Conservation (phyloP, 2,797 vertebrate genomes). For the Anguilla obscura region DNA sequence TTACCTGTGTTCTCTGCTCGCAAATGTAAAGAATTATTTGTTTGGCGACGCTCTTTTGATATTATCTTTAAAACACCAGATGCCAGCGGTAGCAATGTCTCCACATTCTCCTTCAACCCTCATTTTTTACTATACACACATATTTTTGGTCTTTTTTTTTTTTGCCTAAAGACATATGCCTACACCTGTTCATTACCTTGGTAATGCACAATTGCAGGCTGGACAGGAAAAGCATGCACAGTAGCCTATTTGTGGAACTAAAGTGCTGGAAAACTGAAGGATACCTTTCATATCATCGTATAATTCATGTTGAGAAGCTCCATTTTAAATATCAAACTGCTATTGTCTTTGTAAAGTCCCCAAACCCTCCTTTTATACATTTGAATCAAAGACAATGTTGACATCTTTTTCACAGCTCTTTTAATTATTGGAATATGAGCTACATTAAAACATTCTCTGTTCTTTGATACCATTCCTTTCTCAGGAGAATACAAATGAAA, state of each 20-base stretch:
- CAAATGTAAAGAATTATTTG: too few species aligned
- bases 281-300: not conserved
- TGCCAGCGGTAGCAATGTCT: not conserved
- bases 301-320: not conserved
- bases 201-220: not conserved
- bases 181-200: not conserved
- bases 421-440: not conserved
- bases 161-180: not conserved
- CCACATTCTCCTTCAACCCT: not conserved
- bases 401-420: not conserved
- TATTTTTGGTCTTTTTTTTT: not conserved
- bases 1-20: too few species aligned
- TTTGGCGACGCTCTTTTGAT: too few species aligned
- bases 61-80: too few species aligned
- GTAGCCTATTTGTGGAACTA: not conserved
- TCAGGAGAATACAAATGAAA: not conserved
- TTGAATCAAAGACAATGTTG: not conserved
- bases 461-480: slow-evolving; percentile 10
- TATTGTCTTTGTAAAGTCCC: not conserved
- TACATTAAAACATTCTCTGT: not conserved
- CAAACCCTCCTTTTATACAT: not conserved
- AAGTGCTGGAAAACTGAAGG: not conserved
- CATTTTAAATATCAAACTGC: not conserved
- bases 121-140: not conserved
- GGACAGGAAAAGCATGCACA: not conserved